Conservation (phyloP, 2,797 vertebrate genomes). For the Schizopygopsis pylzovi region DNA sequence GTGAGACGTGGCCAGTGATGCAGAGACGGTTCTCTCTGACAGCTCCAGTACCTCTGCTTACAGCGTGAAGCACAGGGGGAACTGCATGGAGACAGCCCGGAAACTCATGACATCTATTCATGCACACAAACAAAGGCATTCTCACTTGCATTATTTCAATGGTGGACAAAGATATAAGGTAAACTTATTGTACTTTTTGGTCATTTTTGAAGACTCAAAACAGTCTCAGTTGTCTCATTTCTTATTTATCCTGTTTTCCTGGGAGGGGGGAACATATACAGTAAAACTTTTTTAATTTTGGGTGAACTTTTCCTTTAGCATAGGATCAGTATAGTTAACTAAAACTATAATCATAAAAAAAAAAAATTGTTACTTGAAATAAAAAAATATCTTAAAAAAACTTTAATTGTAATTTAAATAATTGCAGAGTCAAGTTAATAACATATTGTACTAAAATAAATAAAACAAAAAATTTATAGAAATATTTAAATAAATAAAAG, state of each 20-base stretch:
- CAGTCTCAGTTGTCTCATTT: background rate
- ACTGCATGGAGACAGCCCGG: background rate
- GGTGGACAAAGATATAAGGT: background rate
- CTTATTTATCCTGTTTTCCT: background rate
- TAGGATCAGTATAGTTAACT: background rate
- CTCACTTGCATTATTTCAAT: background rate
- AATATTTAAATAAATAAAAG: background rate
- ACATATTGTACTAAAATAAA: background rate
- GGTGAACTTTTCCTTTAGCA: background rate
- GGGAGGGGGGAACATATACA: too few species aligned
- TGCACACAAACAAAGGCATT: background rate
- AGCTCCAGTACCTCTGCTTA: constrained; percentile 24
- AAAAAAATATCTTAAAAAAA: background rate
- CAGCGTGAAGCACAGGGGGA: constrained; percentile 5
- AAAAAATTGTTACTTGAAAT: background rate
- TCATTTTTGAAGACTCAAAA: background rate
- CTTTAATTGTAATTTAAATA: background rate
- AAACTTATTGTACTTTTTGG: background rate
- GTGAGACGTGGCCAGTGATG: constrained; percentile 39
- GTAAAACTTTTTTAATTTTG: background rate
- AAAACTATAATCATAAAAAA: background rate
- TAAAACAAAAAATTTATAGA: background rate
- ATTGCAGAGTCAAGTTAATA: background rate
- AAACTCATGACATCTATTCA: background rate
- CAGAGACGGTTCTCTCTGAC: constrained; percentile 25